These are phyloP conservation scores for Anolis apletophallus DNA, from an alignment of 2,797 vertebrate species.

Conservation along the genomic window DNA sequence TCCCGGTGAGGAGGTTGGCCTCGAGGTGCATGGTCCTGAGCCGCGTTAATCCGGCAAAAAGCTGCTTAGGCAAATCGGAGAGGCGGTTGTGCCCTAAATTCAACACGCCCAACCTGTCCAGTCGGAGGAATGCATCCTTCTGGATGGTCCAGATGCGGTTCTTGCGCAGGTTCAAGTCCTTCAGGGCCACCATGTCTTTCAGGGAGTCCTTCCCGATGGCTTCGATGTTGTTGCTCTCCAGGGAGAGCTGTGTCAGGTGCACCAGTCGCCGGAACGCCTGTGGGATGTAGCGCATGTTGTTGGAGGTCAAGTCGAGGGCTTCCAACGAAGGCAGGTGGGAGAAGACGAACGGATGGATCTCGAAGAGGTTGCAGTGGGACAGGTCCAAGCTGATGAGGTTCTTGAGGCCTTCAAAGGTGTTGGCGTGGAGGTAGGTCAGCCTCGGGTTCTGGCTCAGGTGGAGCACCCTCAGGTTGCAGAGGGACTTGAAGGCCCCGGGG, in stretches of 20 bases:
- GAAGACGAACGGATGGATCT: slow-evolving; percentile 74
- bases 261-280: slow-evolving; percentile 69
- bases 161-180: slow-evolving; percentile 68
- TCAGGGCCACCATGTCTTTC: slow-evolving; percentile 62
- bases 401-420: slow-evolving; percentile 71
- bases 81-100: slow-evolving; percentile 77
- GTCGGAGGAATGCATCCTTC: slow-evolving; percentile 66
- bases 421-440: slow-evolving; percentile 70
- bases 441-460: slow-evolving; percentile 71
- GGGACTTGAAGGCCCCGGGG: slow-evolving; percentile 67
- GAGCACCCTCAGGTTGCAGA: slow-evolving; percentile 66
- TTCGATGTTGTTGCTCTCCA: slow-evolving; percentile 73
- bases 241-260: slow-evolving; percentile 61
- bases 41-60: slow-evolving; percentile 69
- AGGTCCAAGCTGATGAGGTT: slow-evolving; percentile 72
- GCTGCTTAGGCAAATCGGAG: slow-evolving; percentile 74
- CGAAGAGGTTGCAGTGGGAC: slow-evolving; percentile 70
- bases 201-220: slow-evolving; percentile 73
- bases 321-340: slow-evolving; percentile 69
- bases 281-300: slow-evolving; percentile 70
- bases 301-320: slow-evolving; percentile 66
- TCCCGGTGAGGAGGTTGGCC: slow-evolving; percentile 67
- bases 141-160: slow-evolving; percentile 76
- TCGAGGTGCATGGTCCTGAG: slow-evolving; percentile 73
- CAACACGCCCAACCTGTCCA: slow-evolving; percentile 65